Conservation (phyloP, 2,797 vertebrate species). For the Artibeus lituratus region DNA sequence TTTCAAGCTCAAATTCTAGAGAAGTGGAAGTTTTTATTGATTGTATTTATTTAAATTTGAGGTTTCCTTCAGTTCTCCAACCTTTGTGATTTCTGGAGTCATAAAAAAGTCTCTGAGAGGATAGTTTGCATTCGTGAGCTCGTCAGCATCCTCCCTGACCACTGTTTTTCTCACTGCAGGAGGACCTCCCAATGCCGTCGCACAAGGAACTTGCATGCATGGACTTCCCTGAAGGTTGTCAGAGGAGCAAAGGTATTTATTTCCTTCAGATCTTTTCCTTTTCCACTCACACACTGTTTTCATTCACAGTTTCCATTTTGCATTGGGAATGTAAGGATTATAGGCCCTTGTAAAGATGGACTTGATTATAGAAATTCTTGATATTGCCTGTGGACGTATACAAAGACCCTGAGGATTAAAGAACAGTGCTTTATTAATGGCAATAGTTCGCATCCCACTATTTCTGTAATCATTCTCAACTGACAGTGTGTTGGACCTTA, state of each 20-base stretch:
- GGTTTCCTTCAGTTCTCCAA: neutral
- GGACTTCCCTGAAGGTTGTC: constrained; percentile 55
- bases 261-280: neutral
- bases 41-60: neutral
- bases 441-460: neutral
- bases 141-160: neutral
- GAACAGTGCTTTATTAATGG: neutral
- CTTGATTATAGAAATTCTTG: neutral
- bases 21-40: constrained; percentile 1
- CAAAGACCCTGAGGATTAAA: neutral
- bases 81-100: constrained; percentile 16
- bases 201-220: constrained; percentile 36
- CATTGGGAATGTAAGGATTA: neutral
- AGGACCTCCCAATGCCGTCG: constrained; percentile 35
- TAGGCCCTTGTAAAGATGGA: neutral
- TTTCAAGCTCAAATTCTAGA: constrained; percentile 28
- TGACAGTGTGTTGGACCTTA: neutral
- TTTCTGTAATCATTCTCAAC: neutral
- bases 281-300: neutral
- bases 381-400: neutral
- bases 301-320: neutral
- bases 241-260: constrained; percentile 74
- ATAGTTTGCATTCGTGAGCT: neutral
- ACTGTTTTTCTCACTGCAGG: constrained; percentile 72
- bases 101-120: neutral